phyloP scores from a whole-genome alignment of 2,888 invertebrate species.

The Heteropelma amictum region DNA sequence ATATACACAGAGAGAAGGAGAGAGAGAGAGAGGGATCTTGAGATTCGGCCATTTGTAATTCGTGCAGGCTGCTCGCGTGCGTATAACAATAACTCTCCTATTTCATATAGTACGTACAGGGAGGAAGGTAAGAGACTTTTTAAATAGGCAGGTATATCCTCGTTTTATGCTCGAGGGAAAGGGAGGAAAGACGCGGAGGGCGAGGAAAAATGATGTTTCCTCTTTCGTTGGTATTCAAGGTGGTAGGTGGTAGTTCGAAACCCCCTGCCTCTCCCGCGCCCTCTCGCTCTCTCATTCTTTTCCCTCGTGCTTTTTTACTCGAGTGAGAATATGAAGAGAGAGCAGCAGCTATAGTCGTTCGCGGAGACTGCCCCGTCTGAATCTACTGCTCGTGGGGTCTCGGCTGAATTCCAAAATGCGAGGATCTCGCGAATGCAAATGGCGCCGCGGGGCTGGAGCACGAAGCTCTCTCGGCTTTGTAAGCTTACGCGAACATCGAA shows the following conservation, averaged over 20 bases:
- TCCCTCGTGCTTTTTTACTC: not conserved
- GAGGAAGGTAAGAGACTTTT: constrained; percentile 22
- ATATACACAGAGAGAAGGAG: too few species aligned
- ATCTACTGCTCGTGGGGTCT: constrained; percentile 39
- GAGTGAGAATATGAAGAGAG: constrained; percentile 3
- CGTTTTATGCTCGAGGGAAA: constrained; percentile 2
- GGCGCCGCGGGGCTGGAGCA: constrained; percentile 58
- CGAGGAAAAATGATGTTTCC: constrained; percentile 46
- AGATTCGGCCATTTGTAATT: constrained; percentile 40
- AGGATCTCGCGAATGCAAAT: constrained; percentile 71
- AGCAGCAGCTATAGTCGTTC: constrained; percentile 4
- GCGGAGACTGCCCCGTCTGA: constrained; percentile 23
- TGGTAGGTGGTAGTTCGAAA: constrained; percentile 37
- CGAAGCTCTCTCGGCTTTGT: constrained; percentile 47
- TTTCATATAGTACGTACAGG: constrained; percentile 20
- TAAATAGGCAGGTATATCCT: constrained; percentile 41
- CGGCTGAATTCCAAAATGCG: constrained; percentile 59
- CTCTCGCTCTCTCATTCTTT: constrained; percentile 2
- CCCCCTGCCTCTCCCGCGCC: not conserved
- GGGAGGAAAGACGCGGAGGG: constrained; percentile 5
- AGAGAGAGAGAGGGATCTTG: too few species aligned
- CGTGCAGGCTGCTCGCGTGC: constrained; percentile 31
- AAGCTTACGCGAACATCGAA: constrained; percentile 42
- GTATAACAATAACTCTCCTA: constrained; percentile 34
- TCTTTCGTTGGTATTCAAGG: constrained; percentile 56